phyloP scores from a whole-genome alignment of 2,888 invertebrate species.

The Villa cingulata region DNA sequence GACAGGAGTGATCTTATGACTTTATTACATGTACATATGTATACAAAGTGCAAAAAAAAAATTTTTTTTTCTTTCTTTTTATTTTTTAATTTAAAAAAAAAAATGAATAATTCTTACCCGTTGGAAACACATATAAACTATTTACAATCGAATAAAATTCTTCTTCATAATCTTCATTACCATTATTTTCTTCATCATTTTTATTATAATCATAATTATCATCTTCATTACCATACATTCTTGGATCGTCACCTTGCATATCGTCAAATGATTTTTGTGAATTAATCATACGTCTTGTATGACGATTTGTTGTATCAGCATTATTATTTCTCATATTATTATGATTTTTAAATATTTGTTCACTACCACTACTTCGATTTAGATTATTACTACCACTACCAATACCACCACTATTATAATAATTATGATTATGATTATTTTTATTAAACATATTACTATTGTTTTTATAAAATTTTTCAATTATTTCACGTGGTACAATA shows the following conservation, averaged over 20 bases:
- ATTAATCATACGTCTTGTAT: background rate
- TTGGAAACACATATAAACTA: slow-evolving; percentile 33
- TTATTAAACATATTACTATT: slow-evolving; percentile 18
- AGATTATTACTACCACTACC: background rate
- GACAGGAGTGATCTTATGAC: no score
- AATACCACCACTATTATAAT: background rate
- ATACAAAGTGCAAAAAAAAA: no score
- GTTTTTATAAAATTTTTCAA: slow-evolving; percentile 36
- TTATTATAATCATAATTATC: slow-evolving; percentile 8
- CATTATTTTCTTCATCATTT: slow-evolving; percentile 10
- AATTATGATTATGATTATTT: background rate
- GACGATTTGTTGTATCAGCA: background rate
- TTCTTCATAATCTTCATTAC: slow-evolving; percentile 17
- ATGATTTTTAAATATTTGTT: background rate
- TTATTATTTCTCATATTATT: background rate
- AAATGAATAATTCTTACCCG: no score
- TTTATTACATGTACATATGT: no score
- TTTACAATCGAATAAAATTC: slow-evolving; percentile 28
- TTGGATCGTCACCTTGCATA: slow-evolving; percentile 18
- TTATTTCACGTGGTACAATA: slow-evolving; percentile 42
- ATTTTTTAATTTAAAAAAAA: no score
- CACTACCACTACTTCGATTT: background rate
- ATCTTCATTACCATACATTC: slow-evolving; percentile 12
- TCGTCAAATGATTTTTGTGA: slow-evolving; percentile 2
- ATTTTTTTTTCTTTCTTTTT: no score